phyloP scores from a whole-genome alignment of 2,797 vertebrate genomes.

The Antennarius maculatus region DNA sequence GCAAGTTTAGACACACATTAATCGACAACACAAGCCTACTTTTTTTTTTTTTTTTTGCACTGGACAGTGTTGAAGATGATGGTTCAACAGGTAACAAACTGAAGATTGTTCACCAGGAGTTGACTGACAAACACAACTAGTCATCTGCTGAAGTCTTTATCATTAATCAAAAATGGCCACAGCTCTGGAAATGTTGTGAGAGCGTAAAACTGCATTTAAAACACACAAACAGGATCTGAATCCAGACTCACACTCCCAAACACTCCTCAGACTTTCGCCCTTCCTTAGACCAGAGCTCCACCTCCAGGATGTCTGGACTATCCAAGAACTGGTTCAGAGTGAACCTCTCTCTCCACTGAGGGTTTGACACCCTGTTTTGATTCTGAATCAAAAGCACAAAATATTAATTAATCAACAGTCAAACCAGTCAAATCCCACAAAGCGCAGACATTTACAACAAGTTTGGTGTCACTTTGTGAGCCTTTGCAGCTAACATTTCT shows the following conservation, averaged over 20 bases:
- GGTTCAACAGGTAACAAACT: too few species aligned
- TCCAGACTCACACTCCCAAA: constrained; percentile 87
- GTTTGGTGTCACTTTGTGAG: neutral
- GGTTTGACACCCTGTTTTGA: constrained; percentile 88
- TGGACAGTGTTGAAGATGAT: too few species aligned
- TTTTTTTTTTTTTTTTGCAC: too few species aligned
- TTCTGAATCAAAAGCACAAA: constrained; percentile 70
- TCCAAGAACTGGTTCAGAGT: constrained; percentile 93
- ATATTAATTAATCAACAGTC: neutral
- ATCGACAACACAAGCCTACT: too few species aligned
- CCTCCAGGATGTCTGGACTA: constrained; percentile 86
- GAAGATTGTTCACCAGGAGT: neutral
- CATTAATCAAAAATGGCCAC: neutral
- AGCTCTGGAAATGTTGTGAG: neutral
- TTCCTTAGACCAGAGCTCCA: constrained; percentile 91
- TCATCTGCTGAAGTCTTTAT: neutral
- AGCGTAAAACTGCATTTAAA: neutral
- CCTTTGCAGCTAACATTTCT: neutral
- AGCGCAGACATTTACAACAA: neutral
- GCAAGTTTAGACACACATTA: neutral
- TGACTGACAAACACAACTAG: neutral
- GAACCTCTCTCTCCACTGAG: constrained; percentile 97
- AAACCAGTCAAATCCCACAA: neutral
- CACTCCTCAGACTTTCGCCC: constrained; percentile 86
- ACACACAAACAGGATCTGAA: neutral